Conservation (phyloP, 2,888 invertebrate genomes). For the Leptopterna dolabrata region DNA sequence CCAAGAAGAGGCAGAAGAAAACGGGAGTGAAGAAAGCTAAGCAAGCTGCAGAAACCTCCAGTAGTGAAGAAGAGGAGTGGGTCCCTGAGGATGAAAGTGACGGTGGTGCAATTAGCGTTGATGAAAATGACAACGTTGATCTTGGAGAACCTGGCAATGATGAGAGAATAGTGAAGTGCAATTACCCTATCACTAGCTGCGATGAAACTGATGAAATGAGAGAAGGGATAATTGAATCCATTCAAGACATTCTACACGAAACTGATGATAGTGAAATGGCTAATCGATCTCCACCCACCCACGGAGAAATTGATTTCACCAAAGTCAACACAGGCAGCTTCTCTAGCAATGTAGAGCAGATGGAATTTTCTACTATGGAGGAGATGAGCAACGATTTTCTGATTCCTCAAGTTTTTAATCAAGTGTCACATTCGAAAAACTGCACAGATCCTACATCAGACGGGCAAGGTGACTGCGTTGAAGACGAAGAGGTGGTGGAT, state of each 20-base stretch:
- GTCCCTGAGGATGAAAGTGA: neutral
- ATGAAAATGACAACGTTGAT: neutral
- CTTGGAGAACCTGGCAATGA: neutral
- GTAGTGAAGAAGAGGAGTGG: slow-evolving; percentile 9
- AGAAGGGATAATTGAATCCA: neutral
- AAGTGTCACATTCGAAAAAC: neutral
- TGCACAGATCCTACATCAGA: neutral
- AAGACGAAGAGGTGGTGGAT: neutral
- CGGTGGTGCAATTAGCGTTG: neutral
- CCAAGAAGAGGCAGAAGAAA: slow-evolving; percentile 8
- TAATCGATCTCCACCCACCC: neutral
- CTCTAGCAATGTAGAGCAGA: neutral
- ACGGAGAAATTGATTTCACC: neutral
- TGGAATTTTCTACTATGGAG: neutral
- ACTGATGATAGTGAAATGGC: neutral
- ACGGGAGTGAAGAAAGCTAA: neutral
- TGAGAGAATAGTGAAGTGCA: neutral
- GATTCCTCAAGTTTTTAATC: neutral
- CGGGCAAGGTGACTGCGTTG: neutral
- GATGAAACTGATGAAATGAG: neutral
- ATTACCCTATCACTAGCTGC: neutral
- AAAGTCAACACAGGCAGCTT: neutral
- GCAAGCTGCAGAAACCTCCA: neutral
- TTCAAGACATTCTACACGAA: neutral
- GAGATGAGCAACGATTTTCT: neutral